These are phyloP conservation scores for Pavo muticus DNA, from an alignment of 2,113 vertebrate species.

Conservation along the genomic window DNA sequence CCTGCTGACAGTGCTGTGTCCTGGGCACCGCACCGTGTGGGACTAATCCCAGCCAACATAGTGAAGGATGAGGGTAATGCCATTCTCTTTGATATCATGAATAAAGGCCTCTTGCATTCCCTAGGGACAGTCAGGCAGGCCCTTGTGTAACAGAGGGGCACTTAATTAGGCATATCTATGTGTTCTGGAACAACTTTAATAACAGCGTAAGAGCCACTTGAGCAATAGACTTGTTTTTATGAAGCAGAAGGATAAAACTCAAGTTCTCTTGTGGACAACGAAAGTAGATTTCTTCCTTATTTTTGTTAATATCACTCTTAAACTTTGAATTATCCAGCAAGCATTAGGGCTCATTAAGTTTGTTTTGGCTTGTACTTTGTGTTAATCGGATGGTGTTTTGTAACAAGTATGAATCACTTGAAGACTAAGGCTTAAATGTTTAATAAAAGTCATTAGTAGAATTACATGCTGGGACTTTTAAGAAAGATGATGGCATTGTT, in stretches of 20 bases:
- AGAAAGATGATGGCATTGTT: conserved; percentile 50
- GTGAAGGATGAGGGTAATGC: neutral
- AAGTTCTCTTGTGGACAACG: conserved; percentile 60
- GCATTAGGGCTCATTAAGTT: conserved; percentile 71
- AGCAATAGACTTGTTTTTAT: conserved; percentile 68
- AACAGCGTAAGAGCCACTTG: conserved; percentile 46
- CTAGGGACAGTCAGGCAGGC: neutral
- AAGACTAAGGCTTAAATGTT: conserved; percentile 63
- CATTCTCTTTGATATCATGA: conserved; percentile 10
- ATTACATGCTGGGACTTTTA: neutral
- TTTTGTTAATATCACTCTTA: conserved; percentile 71
- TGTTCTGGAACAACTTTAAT: conserved; percentile 33
- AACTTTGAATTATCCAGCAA: conserved; percentile 73
- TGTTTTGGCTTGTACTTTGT: conserved; percentile 65
- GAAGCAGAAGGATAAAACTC: conserved; percentile 60
- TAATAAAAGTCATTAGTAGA: conserved; percentile 64
- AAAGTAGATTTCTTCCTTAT: conserved; percentile 64
- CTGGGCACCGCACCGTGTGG: neutral
- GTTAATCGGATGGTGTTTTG: conserved; percentile 67
- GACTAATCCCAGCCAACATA: neutral
- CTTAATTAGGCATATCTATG: conserved; percentile 56
- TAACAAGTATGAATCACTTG: conserved; percentile 68
- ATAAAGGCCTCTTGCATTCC: neutral
- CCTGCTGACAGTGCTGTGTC: neutral
- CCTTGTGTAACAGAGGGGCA: conserved; percentile 38